Evolutionary conservation across 2,888 invertebrate species (phyloP).

Genomic region (Rhopalosiphum nymphaeae): DNA sequence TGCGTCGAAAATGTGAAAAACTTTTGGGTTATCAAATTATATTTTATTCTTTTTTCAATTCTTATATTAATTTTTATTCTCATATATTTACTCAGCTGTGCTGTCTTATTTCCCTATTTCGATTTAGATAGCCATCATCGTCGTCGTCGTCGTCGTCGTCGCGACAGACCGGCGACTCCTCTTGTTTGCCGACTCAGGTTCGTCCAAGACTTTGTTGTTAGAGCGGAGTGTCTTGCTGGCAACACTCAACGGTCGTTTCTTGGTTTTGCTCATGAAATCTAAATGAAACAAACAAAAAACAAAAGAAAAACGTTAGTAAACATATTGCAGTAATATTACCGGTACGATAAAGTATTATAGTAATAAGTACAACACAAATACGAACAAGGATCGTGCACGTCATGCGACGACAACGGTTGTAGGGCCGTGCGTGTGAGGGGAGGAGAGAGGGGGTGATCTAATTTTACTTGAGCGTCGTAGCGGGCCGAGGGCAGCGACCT

Average conservation of each 20-base stretch:
- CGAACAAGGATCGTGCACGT: neutral
- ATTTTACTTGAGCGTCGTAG: conserved; percentile 43
- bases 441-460: conserved; percentile 27
- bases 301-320: neutral
- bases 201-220: conserved; percentile 25
- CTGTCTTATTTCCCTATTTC: conserved; percentile 8
- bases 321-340: neutral
- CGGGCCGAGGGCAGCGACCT: conserved; percentile 55
- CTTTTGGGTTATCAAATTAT: conserved; percentile 11
- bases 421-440: no score
- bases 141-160: neutral
- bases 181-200: conserved; percentile 7
- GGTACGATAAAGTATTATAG: neutral
- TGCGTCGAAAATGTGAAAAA: conserved; percentile 42
- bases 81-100: conserved; percentile 43
- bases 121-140: conserved; percentile 47
- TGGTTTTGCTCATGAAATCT: conserved; percentile 56
- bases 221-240: neutral
- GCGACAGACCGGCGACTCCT: conserved; percentile 39
- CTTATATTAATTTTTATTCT: neutral
- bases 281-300: neutral
- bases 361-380: neutral
- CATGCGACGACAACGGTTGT: neutral
- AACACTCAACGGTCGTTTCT: conserved; percentile 34
- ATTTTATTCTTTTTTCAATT: neutral